These are phyloP conservation scores for Pteronotus mesoamericanus DNA, from an alignment of 2,797 vertebrate species.

Conservation along the genomic window DNA sequence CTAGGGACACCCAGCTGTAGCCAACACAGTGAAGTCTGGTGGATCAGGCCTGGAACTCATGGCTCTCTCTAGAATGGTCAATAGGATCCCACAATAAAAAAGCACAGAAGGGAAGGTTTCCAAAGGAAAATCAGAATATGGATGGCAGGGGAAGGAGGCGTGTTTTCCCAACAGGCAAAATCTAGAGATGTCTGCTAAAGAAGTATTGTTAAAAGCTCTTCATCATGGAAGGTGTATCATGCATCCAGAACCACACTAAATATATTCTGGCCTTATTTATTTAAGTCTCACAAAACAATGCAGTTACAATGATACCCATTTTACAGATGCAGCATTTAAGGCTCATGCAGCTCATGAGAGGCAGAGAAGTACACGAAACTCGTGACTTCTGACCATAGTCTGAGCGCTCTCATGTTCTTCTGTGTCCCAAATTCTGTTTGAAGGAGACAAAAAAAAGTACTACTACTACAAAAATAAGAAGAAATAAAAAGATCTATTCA, in stretches of 20 bases:
- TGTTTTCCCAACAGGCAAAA: neutral
- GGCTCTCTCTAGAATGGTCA: neutral
- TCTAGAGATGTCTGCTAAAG: neutral
- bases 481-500: neutral
- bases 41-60: neutral
- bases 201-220: neutral
- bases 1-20: neutral
- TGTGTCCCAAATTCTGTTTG: neutral
- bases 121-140: neutral
- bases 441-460: neutral
- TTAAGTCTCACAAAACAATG: neutral
- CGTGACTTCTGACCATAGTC: neutral
- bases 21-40: neutral
- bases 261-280: neutral
- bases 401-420: neutral
- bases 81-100: neutral
- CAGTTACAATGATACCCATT: neutral
- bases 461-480: neutral
- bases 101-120: neutral
- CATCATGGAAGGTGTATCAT: neutral
- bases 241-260: neutral
- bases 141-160: neutral
- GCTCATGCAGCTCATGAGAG: neutral
- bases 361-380: neutral
- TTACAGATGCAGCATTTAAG: neutral